Base-by-base conservation (phyloP, 2,888 invertebrate species). In the Meandrusa payeni region DNA sequence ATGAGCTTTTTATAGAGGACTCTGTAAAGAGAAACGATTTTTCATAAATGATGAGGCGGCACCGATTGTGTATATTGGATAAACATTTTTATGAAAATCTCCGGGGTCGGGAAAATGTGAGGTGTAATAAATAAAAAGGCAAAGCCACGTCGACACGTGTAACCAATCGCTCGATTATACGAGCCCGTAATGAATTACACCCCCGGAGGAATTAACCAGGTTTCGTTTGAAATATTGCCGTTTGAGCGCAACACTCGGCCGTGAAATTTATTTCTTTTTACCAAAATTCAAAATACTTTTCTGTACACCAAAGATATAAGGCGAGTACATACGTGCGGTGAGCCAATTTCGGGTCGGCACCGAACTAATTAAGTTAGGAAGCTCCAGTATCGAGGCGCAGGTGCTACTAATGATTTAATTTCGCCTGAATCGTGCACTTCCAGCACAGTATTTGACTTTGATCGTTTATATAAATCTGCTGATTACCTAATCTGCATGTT, bases 21-120 rank as follows among this genome's bases (percentile, higher is more conserved):
- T 80, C 63, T 75, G 63, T 71, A 72, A 69, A 69, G 72, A 81
- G 78, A 70, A 82, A 75, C 83, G 69, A 83, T 87, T 81, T 85
- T 86, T 87, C 82, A 87, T 87, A 83, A 85, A 61, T 81, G 74
- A 87, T 83, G 83, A 81, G 77, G 76, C 86, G 82, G 85, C 76
- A 77, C 85, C 73, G 80, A 86, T 86, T 85, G 72, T 73, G 66
- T 74, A 67, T 78, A 81, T 77, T 81, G 80, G 82, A 77, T 80
- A 78, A 79, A 83, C 80, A 81, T 80, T 81, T 75, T 80, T 69
- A 70, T 70, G 79, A 78, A 86, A 85, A 81, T 62, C 68, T 64
- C 54, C 50, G 54, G 59, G 61, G 64, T 65, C 60, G 68, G 72
- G 75, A 82, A 81, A 75, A 70, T 73, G 59, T 69, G 54, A 66